Evolutionary conservation across 2,113 vertebrate species (phyloP), one percentile per base, ranked within the genome.

Genomic region (Podarcis muralis): DNA sequence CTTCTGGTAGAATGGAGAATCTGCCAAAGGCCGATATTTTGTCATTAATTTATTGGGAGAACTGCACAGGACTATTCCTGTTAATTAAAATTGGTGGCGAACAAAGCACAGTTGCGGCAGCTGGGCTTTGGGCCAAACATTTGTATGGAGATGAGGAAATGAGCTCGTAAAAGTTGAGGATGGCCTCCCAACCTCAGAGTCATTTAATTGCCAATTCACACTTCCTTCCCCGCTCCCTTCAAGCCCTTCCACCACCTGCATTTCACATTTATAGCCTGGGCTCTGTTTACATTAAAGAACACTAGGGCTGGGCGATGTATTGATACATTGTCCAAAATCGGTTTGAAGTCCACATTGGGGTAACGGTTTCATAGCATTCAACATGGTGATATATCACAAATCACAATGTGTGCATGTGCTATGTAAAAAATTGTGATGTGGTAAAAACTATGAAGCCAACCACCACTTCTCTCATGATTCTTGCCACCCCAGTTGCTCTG

Each of bases 61-160:
- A 90, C 89, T 92, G 87, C 90, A 90, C 89, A 91, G 86, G 90
- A 84, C 94, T 92, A 85, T 94, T 94, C 69, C 74, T 86, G 87
- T 86, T 96, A 95, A 96, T 96, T 96, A 94, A 96, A 96, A 96
- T 92, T 94, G 95, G 92, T 11, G 5, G 91, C 89, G 93, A 96
- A 93, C 94, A 93, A 95, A 94, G 91, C 90, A 90, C 35, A 65
- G 93, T 96, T 92, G 88, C 92, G 92, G 92, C 82, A 85, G 35
- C 59, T 95, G 93, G 87, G 81, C 13, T 91, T 20, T 88, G 81
- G 79, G 93, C 91, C 90, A 92, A 92, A 71, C 20, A 0, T 89
- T 91, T 88, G 89, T 92, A 91, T 93, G 81, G 87, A 86, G 92
- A 94, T 88, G 86, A 93, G 94, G 94, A 96, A 95, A 95, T 94